Conservation (phyloP, 2,797 vertebrate species). For the Hoplostethus atlanticus region DNA sequence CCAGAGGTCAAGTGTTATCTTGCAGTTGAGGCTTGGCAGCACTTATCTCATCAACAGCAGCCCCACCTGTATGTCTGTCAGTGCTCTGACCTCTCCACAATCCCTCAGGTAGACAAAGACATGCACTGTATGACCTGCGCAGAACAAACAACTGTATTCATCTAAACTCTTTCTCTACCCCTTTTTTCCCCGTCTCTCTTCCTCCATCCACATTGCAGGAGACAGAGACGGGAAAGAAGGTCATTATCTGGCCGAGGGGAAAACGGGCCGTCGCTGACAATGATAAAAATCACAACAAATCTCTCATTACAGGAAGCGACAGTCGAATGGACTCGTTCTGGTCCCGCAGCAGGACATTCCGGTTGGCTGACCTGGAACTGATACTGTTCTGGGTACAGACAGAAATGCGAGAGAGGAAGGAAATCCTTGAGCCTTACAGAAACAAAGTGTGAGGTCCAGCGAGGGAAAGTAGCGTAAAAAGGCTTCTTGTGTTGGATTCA, state of each 20-base stretch:
- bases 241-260: conserved; percentile 43
- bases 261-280: conserved; percentile 60
- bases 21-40: conserved; percentile 54
- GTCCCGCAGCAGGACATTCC: conserved; percentile 44
- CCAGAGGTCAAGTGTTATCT: conserved; percentile 57
- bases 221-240: conserved; percentile 42
- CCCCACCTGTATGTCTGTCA: conserved; percentile 77
- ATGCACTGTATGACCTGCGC: conserved; percentile 55
- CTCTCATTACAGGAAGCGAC: conserved; percentile 65
- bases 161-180: conserved; percentile 39
- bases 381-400: conserved; percentile 34
- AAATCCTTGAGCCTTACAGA: conserved; percentile 48
- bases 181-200: conserved; percentile 31
- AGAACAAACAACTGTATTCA: conserved; percentile 76
- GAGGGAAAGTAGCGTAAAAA: conserved; percentile 30
- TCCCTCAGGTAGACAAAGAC: conserved; percentile 61
- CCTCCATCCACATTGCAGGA: conserved; percentile 22
- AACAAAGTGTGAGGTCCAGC: conserved; percentile 52
- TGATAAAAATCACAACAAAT: conserved; percentile 66
- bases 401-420: conserved; percentile 5
- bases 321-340: conserved; percentile 33
- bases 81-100: conserved; percentile 47
- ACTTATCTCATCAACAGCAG: conserved; percentile 51
- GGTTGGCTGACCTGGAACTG: conserved; percentile 65
- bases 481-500: conserved; percentile 37